Evolutionary conservation across 2,888 invertebrate genomes (phyloP).

Genomic region (Phlogophora meticulosa): DNA sequence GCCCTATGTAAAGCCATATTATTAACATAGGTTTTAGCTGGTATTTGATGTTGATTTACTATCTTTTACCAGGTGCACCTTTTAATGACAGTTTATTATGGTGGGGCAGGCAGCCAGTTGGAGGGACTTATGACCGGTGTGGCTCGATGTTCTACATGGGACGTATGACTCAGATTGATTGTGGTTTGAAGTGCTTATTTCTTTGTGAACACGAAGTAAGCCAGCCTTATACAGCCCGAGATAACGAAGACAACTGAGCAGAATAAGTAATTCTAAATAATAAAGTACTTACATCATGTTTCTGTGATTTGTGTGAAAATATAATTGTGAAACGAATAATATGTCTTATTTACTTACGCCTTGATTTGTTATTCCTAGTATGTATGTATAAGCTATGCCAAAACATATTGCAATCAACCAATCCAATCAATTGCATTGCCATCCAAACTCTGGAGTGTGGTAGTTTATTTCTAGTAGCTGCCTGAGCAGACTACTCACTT

Average conservation of each 20-base stretch:
- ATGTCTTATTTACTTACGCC: neutral
- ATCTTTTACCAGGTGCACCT: too few species aligned
- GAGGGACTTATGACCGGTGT: slow-evolving; percentile 29
- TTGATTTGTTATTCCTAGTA: too few species aligned
- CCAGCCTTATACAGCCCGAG: neutral
- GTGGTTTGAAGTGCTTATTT: slow-evolving; percentile 26
- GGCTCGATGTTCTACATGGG: slow-evolving; percentile 37
- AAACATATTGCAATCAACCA: too few species aligned
- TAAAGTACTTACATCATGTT: neutral
- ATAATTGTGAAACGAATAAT: too few species aligned
- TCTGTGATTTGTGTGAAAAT: neutral
- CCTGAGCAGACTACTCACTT: too few species aligned
- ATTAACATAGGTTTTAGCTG: too few species aligned
- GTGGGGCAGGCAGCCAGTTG: slow-evolving; percentile 11
- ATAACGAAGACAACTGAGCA: slow-evolving; percentile 17
- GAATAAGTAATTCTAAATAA: neutral
- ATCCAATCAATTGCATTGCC: too few species aligned
- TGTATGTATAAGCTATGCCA: too few species aligned
- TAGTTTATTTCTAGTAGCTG: too few species aligned
- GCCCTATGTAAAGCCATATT: too few species aligned
- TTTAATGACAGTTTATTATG: slow-evolving; percentile 13
- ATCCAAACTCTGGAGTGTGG: too few species aligned
- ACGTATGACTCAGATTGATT: slow-evolving; percentile 26
- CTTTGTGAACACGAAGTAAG: slow-evolving; percentile 33
- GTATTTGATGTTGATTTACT: too few species aligned